Conservation (phyloP, 2,888 invertebrate species). For the Amphipyra berbera region DNA sequence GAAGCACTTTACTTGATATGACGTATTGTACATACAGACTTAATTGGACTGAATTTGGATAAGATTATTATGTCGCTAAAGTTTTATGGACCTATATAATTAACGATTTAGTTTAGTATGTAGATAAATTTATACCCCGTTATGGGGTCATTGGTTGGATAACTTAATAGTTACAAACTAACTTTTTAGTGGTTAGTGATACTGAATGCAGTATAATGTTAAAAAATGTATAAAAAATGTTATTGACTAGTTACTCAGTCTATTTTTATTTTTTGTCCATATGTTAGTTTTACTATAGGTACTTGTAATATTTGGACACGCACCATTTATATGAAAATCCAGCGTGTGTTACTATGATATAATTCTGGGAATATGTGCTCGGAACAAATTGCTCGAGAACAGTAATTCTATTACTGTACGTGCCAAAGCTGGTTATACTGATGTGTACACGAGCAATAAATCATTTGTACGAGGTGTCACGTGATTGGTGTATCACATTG, state of each 20-base stretch:
- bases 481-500: slow-evolving; percentile 70
- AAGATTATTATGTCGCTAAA: slow-evolving; percentile 4
- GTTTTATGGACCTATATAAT: slow-evolving; percentile 27
- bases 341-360: not conserved
- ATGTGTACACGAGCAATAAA: slow-evolving; percentile 49
- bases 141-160: slow-evolving; percentile 14
- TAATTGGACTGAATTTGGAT: slow-evolving; percentile 14
- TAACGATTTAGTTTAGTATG: slow-evolving; percentile 11
- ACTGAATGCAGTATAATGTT: too few species aligned
- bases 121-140: not conserved
- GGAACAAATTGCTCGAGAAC: slow-evolving; percentile 3
- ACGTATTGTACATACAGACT: too few species aligned
- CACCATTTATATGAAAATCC: too few species aligned
- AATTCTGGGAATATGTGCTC: slow-evolving; percentile 4
- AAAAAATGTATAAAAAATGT: too few species aligned
- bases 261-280: too few species aligned
- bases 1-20: too few species aligned
- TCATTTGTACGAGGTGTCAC: slow-evolving; percentile 58
- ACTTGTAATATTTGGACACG: too few species aligned
- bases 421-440: slow-evolving; percentile 27
- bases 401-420: slow-evolving; percentile 34
- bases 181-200: too few species aligned
- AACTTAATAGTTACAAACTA: not conserved
- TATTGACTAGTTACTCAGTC: too few species aligned
- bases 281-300: too few species aligned